Evolutionary conservation across 2,888 invertebrate genomes (phyloP).

Genomic region (Scaptomyza caliginosa): DNA sequence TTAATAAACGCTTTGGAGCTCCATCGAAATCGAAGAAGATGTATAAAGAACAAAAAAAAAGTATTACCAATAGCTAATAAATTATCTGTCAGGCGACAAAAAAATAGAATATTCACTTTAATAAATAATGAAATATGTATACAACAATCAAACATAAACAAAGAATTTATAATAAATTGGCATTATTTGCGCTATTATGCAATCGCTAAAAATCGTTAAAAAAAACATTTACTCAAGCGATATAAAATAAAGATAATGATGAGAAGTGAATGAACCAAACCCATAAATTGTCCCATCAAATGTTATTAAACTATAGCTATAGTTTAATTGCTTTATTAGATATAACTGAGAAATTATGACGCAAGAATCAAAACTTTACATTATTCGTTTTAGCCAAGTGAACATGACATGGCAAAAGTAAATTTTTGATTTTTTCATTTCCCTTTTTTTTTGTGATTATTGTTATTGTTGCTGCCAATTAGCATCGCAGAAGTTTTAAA

Average conservation of each 20-base stretch:
- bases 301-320: neutral
- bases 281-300: neutral
- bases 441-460: neutral
- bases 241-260: neutral
- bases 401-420: conserved; percentile 13
- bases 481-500: conserved; percentile 15
- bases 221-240: neutral
- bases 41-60: neutral
- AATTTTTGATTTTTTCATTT: neutral
- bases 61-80: neutral
- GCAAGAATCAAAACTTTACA: conserved; percentile 11
- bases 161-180: neutral
- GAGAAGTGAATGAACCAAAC: neutral
- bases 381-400: conserved; percentile 1
- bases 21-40: neutral
- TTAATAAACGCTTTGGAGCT: neutral
- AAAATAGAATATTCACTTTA: neutral
- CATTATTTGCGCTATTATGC: neutral
- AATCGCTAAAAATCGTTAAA: neutral
- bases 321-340: neutral
- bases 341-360: neutral
- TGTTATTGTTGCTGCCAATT: conserved; percentile 26
- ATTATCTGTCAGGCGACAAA: neutral
- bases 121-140: neutral
- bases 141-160: neutral